Base-by-base conservation (phyloP, 2,888 invertebrate species). In the Abrostola triplasia region DNA sequence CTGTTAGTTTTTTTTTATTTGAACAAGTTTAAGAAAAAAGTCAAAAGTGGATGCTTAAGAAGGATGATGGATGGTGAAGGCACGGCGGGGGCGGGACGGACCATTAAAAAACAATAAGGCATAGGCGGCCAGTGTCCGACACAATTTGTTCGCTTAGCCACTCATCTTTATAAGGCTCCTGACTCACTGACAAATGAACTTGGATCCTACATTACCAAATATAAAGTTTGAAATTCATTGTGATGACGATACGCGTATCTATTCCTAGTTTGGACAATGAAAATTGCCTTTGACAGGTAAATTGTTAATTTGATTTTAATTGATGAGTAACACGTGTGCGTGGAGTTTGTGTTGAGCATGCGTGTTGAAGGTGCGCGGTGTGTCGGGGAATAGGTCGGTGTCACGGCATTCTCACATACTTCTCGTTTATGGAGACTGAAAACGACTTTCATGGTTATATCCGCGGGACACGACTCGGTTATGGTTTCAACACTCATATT, bases 51-150 rank as follows among this genome's bases (percentile, higher is more conserved):
- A 79, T 80, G 79, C 71, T 77, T 78, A 76, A 71, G 78, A 59
- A 63, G 59, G 73, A 89, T 93, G 94, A 94, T 93, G 89, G 91
- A 93, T 93, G 91, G 83, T 80, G 83, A 80, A 79, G 85, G 88
- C 87, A 74, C 86, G 79, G 83, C 80, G 83, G 87, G 89, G 92
- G 92, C 90, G 92, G 92, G 86, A 72, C 88, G 82, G 83, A 47
- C 88, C 85, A 93, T 94, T 94, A 94, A 91, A 94, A 93, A 92
- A 94, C 94, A 93, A 94, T 94, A 94, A 94, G 86, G 83, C 83
- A 85, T 86, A 84, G 84, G 81, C 88, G 87, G 86, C 84, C 87
- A 84, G 85, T 90, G 93, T 94, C 93, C 86, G 84, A 81, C 83
- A 85, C 92, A 92, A 93, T 93, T 93, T 93, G 92, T 91, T 88